A percentile compares a stretch with the other conserved stretches of the same genome.
Evolutionary conservation across 2,113 vertebrate species (phyloP).

Genomic region (Pantherophis guttatus): DNA sequence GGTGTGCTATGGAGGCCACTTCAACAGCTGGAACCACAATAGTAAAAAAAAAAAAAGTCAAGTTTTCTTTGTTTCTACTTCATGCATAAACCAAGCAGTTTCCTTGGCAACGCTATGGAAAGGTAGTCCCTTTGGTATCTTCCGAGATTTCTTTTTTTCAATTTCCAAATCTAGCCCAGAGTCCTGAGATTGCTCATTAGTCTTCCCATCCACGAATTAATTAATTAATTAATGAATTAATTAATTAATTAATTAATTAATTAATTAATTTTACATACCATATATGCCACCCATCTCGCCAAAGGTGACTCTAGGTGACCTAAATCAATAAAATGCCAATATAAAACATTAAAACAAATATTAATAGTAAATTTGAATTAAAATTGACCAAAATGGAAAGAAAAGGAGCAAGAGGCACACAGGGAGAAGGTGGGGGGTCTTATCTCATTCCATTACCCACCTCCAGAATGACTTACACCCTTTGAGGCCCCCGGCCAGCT

Average conservation of each 20-base stretch:
- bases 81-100: not conserved
- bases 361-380: no score
- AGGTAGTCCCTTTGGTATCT: not conserved
- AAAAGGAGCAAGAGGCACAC: no score
- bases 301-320: no score
- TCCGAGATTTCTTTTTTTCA: not conserved
- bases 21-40: not conserved
- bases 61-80: not conserved
- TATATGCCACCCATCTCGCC: no score
- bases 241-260: no score
- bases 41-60: not conserved
- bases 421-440: no score
- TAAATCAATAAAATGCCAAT: no score
- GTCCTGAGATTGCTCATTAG: not conserved
- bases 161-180: not conserved
- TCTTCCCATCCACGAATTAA: not conserved
- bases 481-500: not conserved
- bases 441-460: no score
- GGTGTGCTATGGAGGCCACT: not conserved
- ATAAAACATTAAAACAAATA: no score
- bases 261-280: no score
- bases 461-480: not conserved
- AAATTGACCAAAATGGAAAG: no score
- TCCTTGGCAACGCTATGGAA: not conserved
- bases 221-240: no score